Conservation (phyloP, 1,140 invertebrate species). For the Condylostylus longicornis region DNA sequence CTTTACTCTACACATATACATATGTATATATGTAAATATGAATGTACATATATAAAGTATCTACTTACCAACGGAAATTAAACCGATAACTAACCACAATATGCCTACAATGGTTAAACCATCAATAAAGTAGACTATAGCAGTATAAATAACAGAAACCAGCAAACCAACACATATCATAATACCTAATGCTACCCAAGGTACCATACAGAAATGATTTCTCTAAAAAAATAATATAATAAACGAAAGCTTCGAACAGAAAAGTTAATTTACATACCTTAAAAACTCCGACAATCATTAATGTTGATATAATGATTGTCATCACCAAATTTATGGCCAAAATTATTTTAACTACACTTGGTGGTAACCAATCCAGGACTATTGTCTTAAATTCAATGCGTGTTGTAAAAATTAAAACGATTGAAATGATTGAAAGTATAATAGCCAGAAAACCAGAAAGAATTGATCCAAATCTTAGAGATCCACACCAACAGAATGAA, state of each 20-base stretch:
- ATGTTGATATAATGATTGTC: slow-evolving; percentile 58
- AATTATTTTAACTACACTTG: slow-evolving; percentile 52
- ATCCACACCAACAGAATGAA: slow-evolving; percentile 49
- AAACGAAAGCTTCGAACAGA: not conserved
- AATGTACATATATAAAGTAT: not conserved
- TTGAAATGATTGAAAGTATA: slow-evolving; percentile 38
- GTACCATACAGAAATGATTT: slow-evolving; percentile 63
- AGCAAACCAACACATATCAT: slow-evolving; percentile 56
- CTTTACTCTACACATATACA: not conserved
- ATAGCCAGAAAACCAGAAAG: slow-evolving; percentile 51
- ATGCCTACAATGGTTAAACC: slow-evolving; percentile 37
- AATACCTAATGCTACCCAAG: slow-evolving; percentile 63
- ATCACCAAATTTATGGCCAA: slow-evolving; percentile 64
- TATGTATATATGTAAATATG: not conserved
- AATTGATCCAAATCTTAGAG: slow-evolving; percentile 51
- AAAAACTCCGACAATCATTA: slow-evolving; percentile 56
- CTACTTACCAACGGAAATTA: slow-evolving; percentile 43
- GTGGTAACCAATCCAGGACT: slow-evolving; percentile 27
- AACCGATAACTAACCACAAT: slow-evolving; percentile 44
- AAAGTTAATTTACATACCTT: slow-evolving; percentile 40
- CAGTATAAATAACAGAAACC: slow-evolving; percentile 59
- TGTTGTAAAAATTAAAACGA: slow-evolving; percentile 35
- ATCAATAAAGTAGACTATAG: slow-evolving; percentile 52
- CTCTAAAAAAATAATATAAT: slow-evolving; percentile 37
- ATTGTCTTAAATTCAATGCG: slow-evolving; percentile 49